Conservation (phyloP, 2,113 vertebrate species). For the Lontra canadensis region DNA sequence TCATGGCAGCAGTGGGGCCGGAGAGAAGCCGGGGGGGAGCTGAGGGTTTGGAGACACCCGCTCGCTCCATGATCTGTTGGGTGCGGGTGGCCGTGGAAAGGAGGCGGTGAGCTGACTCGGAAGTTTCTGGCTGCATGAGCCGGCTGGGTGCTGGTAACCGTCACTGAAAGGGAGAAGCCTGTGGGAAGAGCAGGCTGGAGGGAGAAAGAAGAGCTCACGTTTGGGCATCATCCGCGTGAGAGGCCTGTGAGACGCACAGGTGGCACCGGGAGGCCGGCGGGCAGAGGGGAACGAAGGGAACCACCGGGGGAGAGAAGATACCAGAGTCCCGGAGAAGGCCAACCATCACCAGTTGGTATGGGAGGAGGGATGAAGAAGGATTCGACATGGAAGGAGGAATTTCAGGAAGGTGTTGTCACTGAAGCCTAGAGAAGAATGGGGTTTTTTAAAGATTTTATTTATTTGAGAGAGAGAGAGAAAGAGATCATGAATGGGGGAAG, state of each 20-base stretch:
- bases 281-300: background rate
- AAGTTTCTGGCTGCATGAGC: slow-evolving; percentile 36
- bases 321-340: background rate
- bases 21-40: background rate
- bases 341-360: background rate
- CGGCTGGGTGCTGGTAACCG: slow-evolving; percentile 31
- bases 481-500: too few species aligned
- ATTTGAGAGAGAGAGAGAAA: too few species aligned
- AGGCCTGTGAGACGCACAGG: background rate
- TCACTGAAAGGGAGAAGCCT: background rate
- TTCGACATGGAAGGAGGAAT: background rate
- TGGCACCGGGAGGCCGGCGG: background rate
- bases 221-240: background rate
- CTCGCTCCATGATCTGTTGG: background rate
- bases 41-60: background rate
- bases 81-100: slow-evolving; percentile 11
- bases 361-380: background rate
- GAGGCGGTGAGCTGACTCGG: slow-evolving; percentile 51
- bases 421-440: background rate
- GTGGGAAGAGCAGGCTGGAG: slow-evolving; percentile 41
- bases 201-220: background rate
- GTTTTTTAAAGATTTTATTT: background rate
- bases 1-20: background rate
- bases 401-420: background rate
- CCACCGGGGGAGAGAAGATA: background rate